These are phyloP conservation scores for Microdon myrmicae DNA, from an alignment of 2,888 invertebrate species.

Conservation along the genomic window DNA sequence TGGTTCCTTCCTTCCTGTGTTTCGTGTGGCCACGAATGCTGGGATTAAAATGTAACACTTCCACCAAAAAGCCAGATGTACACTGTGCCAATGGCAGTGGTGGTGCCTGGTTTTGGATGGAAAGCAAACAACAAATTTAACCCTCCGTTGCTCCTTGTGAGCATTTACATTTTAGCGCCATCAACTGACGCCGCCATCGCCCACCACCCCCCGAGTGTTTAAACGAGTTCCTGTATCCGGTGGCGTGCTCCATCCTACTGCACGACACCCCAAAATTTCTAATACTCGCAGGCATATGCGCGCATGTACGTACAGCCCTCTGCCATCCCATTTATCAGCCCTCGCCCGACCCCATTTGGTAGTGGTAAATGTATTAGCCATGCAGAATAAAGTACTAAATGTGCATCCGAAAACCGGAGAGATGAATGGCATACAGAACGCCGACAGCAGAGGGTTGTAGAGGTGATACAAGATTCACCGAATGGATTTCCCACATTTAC, in stretches of 20 bases:
- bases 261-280: constrained; percentile 12
- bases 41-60: constrained; percentile 42
- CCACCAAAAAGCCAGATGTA: constrained; percentile 40
- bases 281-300: neutral
- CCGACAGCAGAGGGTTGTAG: constrained; percentile 4
- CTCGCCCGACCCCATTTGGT: too few relatives aligned
- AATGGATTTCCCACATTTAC: constrained; percentile 44
- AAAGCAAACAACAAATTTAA: constrained; percentile 22
- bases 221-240: too few relatives aligned
- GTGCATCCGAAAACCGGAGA: constrained; percentile 48
- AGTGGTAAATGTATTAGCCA: constrained; percentile 40
- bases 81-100: constrained; percentile 10
- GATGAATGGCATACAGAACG: constrained; percentile 35
- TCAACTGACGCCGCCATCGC: too few relatives aligned
- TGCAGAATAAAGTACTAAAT: constrained; percentile 47
- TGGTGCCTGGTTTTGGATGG: constrained; percentile 9
- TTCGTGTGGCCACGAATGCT: constrained; percentile 17
- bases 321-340: too few relatives aligned
- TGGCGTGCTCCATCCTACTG: constrained; percentile 22
- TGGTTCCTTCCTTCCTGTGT: too few relatives aligned
- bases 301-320: neutral
- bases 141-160: constrained; percentile 10
- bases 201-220: too few relatives aligned
- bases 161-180: constrained; percentile 1
- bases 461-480: neutral